Base-by-base conservation (phyloP, 1,140 invertebrate species). In the Thaumatotibia leucotreta region DNA sequence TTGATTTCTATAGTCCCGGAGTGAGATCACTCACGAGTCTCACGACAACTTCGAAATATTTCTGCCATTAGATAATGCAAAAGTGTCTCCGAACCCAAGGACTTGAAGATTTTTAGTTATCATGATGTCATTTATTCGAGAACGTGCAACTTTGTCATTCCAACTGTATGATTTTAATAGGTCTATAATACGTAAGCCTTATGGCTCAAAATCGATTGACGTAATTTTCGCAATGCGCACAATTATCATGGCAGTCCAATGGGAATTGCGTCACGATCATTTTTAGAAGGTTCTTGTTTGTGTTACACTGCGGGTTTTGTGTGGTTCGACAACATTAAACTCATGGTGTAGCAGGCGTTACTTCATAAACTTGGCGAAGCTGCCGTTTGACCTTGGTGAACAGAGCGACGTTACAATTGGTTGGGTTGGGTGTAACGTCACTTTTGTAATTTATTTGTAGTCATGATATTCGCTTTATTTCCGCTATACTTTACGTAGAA, bases 1-100 rank as follows among this genome's bases (percentile, higher is more conserved):
- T 27, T 58, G 24, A 58, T 58, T 58, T 31, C 17, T 31, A 29
- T 24, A 58, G 52, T 14, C 24, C 5, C 11, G 14, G 29, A 58
- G 29, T 58, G 52, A 58, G 29, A 23, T 58, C 52, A 58, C 27
- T 14, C n/a, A n/a, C 24, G 23, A 58, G 10, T n/a, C n/a, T n/a
- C n/a, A n/a, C n/a, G n/a, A 27, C 24, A 27, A 58, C n/a, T 4
- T 29, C 52, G 52, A 27, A 54, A 58, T 58, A 58, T 58, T 58
- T 58, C 23, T 58, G 29, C 23, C 23, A 58, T 58, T 58, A 58
- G 23, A 58, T 58, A 58, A 58, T 58, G 23, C 27, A 58, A 58
- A 27, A 58, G 52, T 58, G 52, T 58, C 52, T 27, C 52, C 24
- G 14, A 27, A 58, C 24, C 52, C 52, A 58, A 58, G 52, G 52